These are phyloP conservation scores for Tipula helvola DNA, from an alignment of 2,888 invertebrate species.

Conservation along the genomic window DNA sequence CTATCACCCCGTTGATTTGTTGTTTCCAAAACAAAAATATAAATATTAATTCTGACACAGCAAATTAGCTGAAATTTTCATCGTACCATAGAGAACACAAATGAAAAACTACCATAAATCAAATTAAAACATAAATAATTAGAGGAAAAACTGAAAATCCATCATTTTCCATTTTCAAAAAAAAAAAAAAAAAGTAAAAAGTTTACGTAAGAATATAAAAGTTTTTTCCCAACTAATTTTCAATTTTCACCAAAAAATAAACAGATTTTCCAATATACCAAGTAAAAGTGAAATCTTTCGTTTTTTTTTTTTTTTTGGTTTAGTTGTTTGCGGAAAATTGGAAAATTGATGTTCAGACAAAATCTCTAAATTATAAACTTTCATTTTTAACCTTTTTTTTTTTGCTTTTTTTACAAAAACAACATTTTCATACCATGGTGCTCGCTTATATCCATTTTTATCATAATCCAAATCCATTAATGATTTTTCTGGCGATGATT, in stretches of 20 bases:
- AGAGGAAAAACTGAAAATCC: not conserved
- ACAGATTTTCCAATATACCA: not conserved
- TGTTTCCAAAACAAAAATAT: not conserved
- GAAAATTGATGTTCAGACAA: slow-evolving; percentile 4
- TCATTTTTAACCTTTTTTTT: not conserved
- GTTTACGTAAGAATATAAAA: not conserved
- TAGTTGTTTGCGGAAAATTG: not conserved
- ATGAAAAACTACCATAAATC: slow-evolving; percentile 1
- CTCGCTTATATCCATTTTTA: not conserved
- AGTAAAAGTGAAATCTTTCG: slow-evolving; percentile 4
- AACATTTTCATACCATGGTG: not conserved
- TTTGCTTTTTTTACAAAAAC: not conserved
- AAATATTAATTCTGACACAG: not conserved
- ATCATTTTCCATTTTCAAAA: not conserved
- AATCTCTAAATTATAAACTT: not conserved
- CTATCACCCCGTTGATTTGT: not conserved
- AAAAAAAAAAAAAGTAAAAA: not conserved
- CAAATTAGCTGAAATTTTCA: not conserved
- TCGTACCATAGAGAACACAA: not conserved
- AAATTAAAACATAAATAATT: not conserved
- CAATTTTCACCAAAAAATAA: not conserved
- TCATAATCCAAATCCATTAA: not conserved
- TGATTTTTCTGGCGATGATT: not conserved
- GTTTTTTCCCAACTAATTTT: not conserved
- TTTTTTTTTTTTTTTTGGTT: not conserved